Conservation (phyloP, 2,888 invertebrate species). For the Cephus nigrinus region DNA sequence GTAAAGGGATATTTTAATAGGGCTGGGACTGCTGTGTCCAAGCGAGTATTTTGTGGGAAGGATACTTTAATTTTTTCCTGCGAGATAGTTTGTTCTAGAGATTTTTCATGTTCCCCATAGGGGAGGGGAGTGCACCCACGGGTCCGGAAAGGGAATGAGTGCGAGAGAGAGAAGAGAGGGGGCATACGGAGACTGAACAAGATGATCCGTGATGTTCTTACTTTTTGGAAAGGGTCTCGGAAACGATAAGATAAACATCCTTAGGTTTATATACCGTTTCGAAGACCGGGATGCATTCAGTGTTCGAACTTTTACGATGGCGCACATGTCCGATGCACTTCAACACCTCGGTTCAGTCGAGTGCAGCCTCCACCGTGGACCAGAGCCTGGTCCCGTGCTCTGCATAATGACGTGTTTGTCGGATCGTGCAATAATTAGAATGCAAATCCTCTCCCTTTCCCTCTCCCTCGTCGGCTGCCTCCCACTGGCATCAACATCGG, state of each 20-base stretch:
- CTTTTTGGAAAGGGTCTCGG: not conserved
- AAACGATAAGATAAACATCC: constrained; percentile 38
- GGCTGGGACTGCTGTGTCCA: not conserved
- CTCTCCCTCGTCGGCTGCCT: constrained; percentile 7
- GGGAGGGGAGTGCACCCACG: not conserved
- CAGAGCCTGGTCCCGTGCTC: not conserved
- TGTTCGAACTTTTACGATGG: constrained; percentile 13
- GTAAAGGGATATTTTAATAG: not conserved
- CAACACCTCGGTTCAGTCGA: constrained; percentile 6
- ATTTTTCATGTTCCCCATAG: not conserved
- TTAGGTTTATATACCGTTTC: constrained; percentile 7
- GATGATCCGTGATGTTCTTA: not conserved
- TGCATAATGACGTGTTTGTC: constrained; percentile 20
- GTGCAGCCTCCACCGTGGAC: not conserved
- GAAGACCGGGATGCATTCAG: not conserved
- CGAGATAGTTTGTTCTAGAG: not conserved
- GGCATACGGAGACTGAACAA: not conserved
- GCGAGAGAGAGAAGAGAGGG: not conserved
- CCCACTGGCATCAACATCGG: constrained; percentile 19
- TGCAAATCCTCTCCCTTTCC: constrained; percentile 38
- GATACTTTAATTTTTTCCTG: not conserved
- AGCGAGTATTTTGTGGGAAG: not conserved
- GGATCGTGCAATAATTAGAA: constrained; percentile 45
- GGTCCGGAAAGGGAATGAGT: too few species aligned
- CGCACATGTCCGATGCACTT: constrained; percentile 12